Conservation (phyloP, 2,113 vertebrate species). For the Corynorhinus townsendii region DNA sequence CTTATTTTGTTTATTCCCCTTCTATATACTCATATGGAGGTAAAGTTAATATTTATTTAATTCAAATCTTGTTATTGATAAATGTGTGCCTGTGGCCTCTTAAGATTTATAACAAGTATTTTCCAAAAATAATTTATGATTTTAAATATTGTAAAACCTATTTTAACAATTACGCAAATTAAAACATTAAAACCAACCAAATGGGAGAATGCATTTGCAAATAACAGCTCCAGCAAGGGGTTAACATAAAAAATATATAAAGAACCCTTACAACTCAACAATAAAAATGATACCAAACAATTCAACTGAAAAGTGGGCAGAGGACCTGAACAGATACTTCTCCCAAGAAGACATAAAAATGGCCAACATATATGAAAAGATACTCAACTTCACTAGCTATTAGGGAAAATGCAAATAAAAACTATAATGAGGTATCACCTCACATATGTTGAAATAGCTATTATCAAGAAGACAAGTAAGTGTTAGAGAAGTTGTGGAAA, state of each 20-base stretch:
- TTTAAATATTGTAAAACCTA: not conserved
- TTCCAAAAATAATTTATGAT: not conserved
- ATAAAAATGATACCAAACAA: not conserved
- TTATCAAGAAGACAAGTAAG: not conserved
- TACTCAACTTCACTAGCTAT: not conserved
- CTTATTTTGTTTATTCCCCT: not conserved
- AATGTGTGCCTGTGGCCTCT: not conserved
- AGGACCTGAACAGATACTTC: not conserved
- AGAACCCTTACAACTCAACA: not conserved
- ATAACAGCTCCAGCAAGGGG: not conserved
- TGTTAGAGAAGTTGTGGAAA: not conserved
- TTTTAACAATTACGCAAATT: not conserved
- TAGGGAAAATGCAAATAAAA: not conserved
- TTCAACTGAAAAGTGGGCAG: not conserved
- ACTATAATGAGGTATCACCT: not conserved
- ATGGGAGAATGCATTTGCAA: not conserved
- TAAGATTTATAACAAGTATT: not conserved
- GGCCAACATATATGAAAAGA: not conserved
- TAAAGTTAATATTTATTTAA: not conserved
- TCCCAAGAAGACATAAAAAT: not conserved
- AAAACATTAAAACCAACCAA: not conserved
- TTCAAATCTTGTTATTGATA: not conserved
- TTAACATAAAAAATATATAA: not conserved
- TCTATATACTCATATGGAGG: not conserved
- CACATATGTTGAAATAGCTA: not conserved